Evolutionary conservation across 2,888 invertebrate genomes (phyloP).

Genomic region (Callyntrura sp.): DNA sequence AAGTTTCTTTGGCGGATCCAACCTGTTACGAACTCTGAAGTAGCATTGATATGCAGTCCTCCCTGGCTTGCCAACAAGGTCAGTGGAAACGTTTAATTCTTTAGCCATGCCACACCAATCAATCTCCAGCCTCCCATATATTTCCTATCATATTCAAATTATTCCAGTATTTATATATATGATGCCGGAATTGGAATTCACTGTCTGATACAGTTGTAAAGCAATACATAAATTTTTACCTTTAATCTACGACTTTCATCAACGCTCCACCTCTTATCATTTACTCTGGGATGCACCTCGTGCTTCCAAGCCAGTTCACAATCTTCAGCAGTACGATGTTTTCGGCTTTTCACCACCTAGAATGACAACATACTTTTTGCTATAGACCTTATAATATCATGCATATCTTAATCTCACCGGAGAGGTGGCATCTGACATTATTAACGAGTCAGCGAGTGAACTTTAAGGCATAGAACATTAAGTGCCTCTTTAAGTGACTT

Average conservation of each 20-base stretch:
- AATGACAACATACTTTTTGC: neutral
- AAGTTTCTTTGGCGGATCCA: constrained; percentile 69
- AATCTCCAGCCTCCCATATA: neutral
- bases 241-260: constrained; percentile 73
- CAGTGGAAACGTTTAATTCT: constrained; percentile 43
- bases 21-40: constrained; percentile 73
- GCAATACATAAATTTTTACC: constrained; percentile 45
- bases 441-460: too few species aligned
- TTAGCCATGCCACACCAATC: constrained; percentile 75
- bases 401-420: too few species aligned
- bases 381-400: too few species aligned
- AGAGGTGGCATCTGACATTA: too few species aligned
- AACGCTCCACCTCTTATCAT: constrained; percentile 74
- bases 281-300: constrained; percentile 74
- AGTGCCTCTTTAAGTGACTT: too few species aligned
- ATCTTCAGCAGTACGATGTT: constrained; percentile 76
- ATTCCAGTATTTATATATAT: constrained; percentile 9
- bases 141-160: constrained; percentile 42
- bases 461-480: too few species aligned
- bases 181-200: neutral
- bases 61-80: neutral
- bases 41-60: constrained; percentile 80
- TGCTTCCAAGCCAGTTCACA: constrained; percentile 79
- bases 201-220: neutral
- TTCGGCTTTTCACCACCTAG: constrained; percentile 78